Conservation (phyloP, 1,140 invertebrate species). For the Aphelinus atriplicis region DNA sequence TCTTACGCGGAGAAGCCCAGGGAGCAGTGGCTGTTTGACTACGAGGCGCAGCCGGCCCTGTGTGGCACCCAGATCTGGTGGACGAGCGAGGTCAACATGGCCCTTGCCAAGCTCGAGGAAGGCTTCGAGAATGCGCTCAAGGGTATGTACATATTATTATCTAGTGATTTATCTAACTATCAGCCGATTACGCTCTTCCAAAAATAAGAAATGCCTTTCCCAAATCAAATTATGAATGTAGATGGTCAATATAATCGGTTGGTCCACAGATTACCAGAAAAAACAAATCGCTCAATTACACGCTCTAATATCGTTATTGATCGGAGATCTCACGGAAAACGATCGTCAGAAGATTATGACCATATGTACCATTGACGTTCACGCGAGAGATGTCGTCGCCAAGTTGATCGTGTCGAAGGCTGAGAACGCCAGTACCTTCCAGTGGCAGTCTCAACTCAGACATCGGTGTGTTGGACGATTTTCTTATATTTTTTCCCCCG, state of each 20-base stretch:
- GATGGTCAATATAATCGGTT: neutral
- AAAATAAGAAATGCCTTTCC: too few relatives aligned
- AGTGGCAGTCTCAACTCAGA: conserved; percentile 91
- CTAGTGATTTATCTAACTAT: neutral
- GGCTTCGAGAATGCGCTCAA: conserved; percentile 92
- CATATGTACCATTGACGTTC: conserved; percentile 93
- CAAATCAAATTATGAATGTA: neutral
- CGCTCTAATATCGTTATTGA: conserved; percentile 80
- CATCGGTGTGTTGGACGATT: conserved; percentile 70
- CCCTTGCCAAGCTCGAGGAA: conserved; percentile 90
- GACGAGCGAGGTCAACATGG: conserved; percentile 91
- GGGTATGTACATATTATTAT: conserved; percentile 22
- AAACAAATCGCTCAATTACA: conserved; percentile 89
- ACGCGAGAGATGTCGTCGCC: conserved; percentile 87
- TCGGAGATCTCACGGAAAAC: conserved; percentile 82
- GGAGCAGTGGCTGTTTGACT: conserved; percentile 92
- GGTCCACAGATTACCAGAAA: conserved; percentile 81
- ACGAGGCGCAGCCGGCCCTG: conserved; percentile 87
- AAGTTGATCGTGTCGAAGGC: conserved; percentile 86
- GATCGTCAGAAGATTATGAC: conserved; percentile 96
- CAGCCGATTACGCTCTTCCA: too few relatives aligned
- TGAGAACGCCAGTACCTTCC: conserved; percentile 83
- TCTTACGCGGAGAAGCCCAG: conserved; percentile 91
- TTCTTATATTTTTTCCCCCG: neutral
- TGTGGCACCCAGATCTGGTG: conserved; percentile 96